Evolutionary conservation across 2,888 invertebrate genomes (phyloP).

Genomic region (Imbricaverruca yamaguchii): DNA sequence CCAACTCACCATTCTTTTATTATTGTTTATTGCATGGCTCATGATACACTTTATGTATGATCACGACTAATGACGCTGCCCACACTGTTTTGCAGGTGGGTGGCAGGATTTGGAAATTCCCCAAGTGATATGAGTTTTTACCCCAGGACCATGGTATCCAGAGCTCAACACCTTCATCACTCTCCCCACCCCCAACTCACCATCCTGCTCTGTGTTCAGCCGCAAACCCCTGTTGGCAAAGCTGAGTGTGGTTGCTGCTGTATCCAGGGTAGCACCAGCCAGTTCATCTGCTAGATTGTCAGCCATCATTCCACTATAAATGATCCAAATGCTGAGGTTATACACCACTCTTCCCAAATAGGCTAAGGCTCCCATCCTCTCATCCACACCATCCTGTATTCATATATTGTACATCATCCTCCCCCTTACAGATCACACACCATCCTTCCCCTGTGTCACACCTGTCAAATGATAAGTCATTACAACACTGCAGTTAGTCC

Average conservation of each 20-base stretch:
- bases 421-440: too few species aligned
- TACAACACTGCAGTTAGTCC: too few species aligned
- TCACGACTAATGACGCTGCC: not conserved
- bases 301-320: not conserved
- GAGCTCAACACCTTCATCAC: not conserved
- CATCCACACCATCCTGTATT: too few species aligned
- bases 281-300: not conserved
- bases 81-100: not conserved
- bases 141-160: not conserved
- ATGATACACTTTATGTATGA: too few species aligned
- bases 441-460: too few species aligned
- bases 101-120: not conserved
- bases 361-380: too few species aligned
- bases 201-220: constrained; percentile 68
- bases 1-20: too few species aligned
- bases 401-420: too few species aligned
- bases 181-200: constrained; percentile 46
- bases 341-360: too few species aligned
- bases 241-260: constrained; percentile 11
- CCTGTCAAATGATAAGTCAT: too few species aligned
- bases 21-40: too few species aligned
- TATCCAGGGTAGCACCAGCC: not conserved
- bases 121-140: not conserved
- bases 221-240: constrained; percentile 53
- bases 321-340: too few species aligned